Percentiles rank a stretch among this genome's conserved stretches.
These are phyloP conservation scores for Coenonympha glycerion DNA, from an alignment of 2,888 invertebrate species.

Conservation along the genomic window DNA sequence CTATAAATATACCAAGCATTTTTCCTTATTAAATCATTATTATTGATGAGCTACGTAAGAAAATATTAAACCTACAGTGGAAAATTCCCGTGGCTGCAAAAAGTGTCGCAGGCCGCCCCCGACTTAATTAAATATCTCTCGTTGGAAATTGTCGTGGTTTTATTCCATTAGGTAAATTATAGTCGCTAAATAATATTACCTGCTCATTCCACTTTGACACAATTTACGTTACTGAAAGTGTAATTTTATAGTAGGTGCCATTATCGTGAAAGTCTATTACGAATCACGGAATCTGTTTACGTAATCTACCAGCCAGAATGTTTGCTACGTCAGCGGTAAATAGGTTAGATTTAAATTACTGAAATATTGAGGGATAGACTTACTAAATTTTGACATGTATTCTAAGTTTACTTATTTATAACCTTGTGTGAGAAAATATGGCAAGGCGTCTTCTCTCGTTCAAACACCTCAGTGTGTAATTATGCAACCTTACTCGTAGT, in stretches of 20 bases:
- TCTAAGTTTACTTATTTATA: no score
- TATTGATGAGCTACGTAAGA: no score
- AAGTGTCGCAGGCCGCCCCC: slow-evolving; percentile 15
- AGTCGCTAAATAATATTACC: slow-evolving; percentile 38
- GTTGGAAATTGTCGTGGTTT: slow-evolving; percentile 32
- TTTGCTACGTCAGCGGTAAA: not conserved
- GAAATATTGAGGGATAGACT: not conserved
- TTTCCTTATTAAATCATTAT: no score
- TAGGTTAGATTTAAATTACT: not conserved
- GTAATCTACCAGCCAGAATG: not conserved
- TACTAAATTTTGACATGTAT: no score
- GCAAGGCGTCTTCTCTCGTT: no score
- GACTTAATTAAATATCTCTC: slow-evolving; percentile 27
- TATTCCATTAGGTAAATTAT: slow-evolving; percentile 53
- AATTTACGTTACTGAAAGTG: slow-evolving; percentile 15
- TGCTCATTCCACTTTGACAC: slow-evolving; percentile 24
- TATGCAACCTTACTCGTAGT: no score
- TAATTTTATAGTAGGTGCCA: not conserved
- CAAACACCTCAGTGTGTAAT: no score
- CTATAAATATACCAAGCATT: no score
- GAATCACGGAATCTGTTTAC: not conserved
- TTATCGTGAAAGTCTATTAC: slow-evolving; percentile 1
- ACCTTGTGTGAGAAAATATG: no score
- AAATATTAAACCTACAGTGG: not conserved
- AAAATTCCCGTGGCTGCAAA: slow-evolving; percentile 11